Conservation (phyloP, 2,797 vertebrate genomes). For the Pteronotus mesoamericanus region DNA sequence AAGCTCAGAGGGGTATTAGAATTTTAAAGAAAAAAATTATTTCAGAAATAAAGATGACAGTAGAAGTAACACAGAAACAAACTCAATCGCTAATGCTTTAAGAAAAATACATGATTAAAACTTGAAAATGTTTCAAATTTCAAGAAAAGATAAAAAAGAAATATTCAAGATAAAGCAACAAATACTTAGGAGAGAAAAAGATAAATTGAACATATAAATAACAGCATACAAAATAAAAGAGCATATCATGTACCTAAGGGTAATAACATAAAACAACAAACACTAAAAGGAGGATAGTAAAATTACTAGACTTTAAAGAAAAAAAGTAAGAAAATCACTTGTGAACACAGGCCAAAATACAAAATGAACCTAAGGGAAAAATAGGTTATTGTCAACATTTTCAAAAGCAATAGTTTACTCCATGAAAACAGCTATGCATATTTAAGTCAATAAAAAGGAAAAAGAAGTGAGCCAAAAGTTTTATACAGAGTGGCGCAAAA, state of each 20-base stretch:
- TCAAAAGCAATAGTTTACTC: not conserved
- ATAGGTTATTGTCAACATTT: not conserved
- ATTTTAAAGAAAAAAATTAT: not conserved
- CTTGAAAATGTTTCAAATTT: not conserved
- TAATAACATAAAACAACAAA: not conserved
- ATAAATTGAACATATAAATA: not conserved
- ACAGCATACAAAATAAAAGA: not conserved
- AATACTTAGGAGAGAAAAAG: not conserved
- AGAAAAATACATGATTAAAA: not conserved
- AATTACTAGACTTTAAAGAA: not conserved
- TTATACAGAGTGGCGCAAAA: not conserved
- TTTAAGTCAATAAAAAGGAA: not conserved
- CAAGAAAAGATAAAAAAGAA: not conserved
- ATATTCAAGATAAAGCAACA: not conserved
- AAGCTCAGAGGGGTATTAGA: not conserved
- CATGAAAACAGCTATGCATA: not conserved
- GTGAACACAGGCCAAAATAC: not conserved
- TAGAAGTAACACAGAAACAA: not conserved
- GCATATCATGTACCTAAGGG: not conserved
- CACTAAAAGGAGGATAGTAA: not conserved
- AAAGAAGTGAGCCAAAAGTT: not conserved
- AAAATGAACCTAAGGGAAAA: not conserved
- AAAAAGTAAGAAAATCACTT: not conserved
- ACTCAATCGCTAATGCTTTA: not conserved
- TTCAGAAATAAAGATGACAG: not conserved